Percentiles rank a stretch among this genome's conserved stretches.
Evolutionary conservation across 2,797 vertebrate genomes (phyloP).

Genomic region (Chromobotia macracanthus): DNA sequence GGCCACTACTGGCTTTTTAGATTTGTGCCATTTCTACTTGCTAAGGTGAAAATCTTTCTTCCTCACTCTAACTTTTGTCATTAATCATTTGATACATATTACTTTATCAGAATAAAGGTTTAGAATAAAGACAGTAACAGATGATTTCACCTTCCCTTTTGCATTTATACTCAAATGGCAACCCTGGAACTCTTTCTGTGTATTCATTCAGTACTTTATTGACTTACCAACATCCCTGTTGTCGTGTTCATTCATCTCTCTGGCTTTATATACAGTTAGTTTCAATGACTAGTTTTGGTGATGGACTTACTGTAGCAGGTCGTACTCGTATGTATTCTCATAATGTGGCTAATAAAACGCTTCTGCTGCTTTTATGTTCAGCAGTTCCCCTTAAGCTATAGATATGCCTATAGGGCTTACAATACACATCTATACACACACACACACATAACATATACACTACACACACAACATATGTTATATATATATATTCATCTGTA

Average conservation of each 20-base stretch:
- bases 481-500: too few relatives aligned
- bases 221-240: slow-evolving; percentile 27
- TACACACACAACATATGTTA: too few relatives aligned
- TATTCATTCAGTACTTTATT: slow-evolving; percentile 23
- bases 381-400: slow-evolving; percentile 9
- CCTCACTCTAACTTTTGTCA: background rate
- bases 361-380: background rate
- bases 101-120: too few relatives aligned
- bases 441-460: too few relatives aligned
- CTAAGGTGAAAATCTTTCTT: background rate
- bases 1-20: slow-evolving; percentile 11
- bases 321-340: too few relatives aligned
- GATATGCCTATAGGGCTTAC: too few relatives aligned
- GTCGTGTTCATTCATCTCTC: background rate
- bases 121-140: too few relatives aligned
- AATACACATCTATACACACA: too few relatives aligned
- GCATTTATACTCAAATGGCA: background rate
- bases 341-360: background rate
- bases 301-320: background rate
- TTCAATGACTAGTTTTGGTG: slow-evolving; percentile 41
- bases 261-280: slow-evolving; percentile 22
- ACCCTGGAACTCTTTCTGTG: background rate
- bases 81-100: background rate
- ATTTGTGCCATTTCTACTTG: background rate
- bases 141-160: background rate